Evolutionary conservation across 2,888 invertebrate species (phyloP).

Genomic region (Trachelus tabidus): DNA sequence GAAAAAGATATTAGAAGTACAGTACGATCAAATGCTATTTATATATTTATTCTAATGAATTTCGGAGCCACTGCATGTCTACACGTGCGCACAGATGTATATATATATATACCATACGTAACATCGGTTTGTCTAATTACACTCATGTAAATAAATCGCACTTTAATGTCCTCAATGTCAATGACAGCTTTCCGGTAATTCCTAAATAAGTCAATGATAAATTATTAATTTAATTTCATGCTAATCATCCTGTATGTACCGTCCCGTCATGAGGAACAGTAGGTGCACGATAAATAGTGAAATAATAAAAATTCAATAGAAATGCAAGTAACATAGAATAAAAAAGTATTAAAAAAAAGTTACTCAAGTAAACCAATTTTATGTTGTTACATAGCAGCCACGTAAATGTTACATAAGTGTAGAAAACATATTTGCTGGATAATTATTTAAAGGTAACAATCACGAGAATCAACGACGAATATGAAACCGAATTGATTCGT

Average conservation of each 20-base stretch:
- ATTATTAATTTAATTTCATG: not conserved
- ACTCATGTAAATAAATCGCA: constrained; percentile 20
- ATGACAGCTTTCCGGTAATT: not conserved
- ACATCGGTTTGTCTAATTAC: not conserved
- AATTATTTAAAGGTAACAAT: not conserved
- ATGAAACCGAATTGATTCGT: not conserved
- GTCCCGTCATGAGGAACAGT: not conserved
- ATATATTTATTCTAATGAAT: constrained; percentile 20
- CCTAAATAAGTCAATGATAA: not conserved
- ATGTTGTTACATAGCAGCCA: not conserved
- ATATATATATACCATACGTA: not conserved
- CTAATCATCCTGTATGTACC: not conserved
- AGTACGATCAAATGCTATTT: constrained; percentile 14
- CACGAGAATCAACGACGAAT: not conserved
- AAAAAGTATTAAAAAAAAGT: not conserved
- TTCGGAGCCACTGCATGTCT: not conserved
- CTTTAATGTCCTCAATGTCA: constrained; percentile 12
- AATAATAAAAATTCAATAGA: not conserved
- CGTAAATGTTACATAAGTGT: not conserved
- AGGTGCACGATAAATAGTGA: too few species aligned
- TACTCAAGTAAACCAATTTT: not conserved
- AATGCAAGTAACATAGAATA: not conserved
- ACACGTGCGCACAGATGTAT: not conserved
- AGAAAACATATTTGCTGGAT: not conserved
- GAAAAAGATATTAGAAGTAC: not conserved